Percentiles rank a stretch among this genome's conserved stretches.
These are phyloP conservation scores for Geotrypetes seraphini DNA, from an alignment of 2,797 vertebrate genomes.

Conservation along the genomic window DNA sequence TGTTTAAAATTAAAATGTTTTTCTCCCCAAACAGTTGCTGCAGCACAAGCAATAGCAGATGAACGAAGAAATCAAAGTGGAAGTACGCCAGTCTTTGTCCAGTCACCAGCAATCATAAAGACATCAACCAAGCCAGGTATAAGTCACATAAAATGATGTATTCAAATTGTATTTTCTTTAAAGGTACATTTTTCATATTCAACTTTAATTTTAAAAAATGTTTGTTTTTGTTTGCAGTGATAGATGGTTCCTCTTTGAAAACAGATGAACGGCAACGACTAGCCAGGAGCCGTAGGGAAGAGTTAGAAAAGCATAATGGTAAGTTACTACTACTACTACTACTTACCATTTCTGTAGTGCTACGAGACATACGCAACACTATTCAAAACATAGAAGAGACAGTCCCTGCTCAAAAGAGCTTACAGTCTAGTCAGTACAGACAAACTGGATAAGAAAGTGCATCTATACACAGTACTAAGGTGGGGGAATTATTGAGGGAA, in stretches of 20 bases:
- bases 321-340: too few relatives aligned
- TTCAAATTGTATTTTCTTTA: background rate
- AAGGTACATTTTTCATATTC: too few relatives aligned
- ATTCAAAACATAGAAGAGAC: too few relatives aligned
- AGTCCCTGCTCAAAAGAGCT: too few relatives aligned
- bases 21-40: constrained; percentile 62
- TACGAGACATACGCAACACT: too few relatives aligned
- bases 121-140: constrained; percentile 75
- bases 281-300: constrained; percentile 83
- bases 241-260: constrained; percentile 77
- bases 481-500: too few relatives aligned
- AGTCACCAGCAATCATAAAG: constrained; percentile 46
- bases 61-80: constrained; percentile 73
- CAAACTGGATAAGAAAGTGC: too few relatives aligned
- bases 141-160: constrained; percentile 11
- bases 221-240: constrained; percentile 53
- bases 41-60: constrained; percentile 78
- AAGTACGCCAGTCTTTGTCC: constrained; percentile 42
- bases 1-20: too few relatives aligned
- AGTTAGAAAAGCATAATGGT: constrained; percentile 80
- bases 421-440: too few relatives aligned
- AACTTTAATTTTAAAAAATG: background rate
- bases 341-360: too few relatives aligned
- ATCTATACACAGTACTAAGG: too few relatives aligned
- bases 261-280: constrained; percentile 82